These are phyloP conservation scores for Conomelus anceps DNA, from an alignment of 2,888 invertebrate genomes.

Conservation along the genomic window DNA sequence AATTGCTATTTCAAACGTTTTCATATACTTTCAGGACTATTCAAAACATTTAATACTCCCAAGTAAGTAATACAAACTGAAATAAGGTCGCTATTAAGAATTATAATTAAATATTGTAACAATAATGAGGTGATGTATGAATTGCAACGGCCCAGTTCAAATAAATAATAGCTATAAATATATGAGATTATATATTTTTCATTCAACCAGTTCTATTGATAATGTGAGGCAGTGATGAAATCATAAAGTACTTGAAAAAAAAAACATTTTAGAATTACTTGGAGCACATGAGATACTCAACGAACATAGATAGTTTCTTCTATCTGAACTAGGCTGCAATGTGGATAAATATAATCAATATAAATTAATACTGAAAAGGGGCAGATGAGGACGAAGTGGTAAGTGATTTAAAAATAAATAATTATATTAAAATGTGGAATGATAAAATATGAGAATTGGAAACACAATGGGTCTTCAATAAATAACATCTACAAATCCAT, in stretches of 20 bases:
- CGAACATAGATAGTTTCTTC: background rate
- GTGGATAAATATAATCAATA: background rate
- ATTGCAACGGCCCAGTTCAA: background rate
- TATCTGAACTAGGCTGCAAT: background rate
- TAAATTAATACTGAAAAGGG: background rate
- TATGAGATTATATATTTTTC: background rate
- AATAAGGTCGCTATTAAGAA: background rate
- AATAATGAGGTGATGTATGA: background rate
- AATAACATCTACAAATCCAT: background rate
- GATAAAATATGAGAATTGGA: background rate
- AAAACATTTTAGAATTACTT: background rate
- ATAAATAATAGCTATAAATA: background rate
- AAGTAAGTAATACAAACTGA: background rate
- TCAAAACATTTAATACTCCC: background rate
- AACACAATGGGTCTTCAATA: background rate
- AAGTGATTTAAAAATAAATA: background rate
- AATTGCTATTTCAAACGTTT: background rate
- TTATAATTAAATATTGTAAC: background rate
- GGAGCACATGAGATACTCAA: too few species aligned
- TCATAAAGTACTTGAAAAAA: background rate
- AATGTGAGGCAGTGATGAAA: background rate
- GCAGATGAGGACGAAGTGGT: background rate
- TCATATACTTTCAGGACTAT: background rate
- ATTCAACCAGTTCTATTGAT: background rate
- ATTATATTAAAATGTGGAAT: background rate